Percentiles rank a stretch among this genome's conserved stretches.
phyloP scores from a whole-genome alignment of 2,113 vertebrate species.

The Heliornis fulica region DNA sequence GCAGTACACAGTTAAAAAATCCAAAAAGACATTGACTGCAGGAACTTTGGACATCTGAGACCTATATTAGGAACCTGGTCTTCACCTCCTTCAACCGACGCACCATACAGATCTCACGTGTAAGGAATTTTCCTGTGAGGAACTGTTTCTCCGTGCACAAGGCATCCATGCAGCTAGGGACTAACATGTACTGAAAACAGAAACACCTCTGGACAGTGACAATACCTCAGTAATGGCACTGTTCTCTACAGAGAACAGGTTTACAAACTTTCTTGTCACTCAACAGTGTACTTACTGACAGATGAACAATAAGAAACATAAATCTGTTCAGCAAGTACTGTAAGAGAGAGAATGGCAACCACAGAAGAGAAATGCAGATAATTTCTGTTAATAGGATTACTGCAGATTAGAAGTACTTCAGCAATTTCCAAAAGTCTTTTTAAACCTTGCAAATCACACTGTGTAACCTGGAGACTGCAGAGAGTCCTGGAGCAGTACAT shows the following conservation, averaged over 20 bases:
- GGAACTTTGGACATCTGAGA: background rate
- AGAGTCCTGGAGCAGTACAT: background rate
- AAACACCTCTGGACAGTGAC: background rate
- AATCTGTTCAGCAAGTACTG: background rate
- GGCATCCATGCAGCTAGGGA: background rate
- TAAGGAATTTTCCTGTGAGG: background rate
- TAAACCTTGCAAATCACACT: background rate
- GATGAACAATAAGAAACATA: background rate
- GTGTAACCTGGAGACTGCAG: background rate
- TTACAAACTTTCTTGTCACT: background rate
- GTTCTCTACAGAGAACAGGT: background rate
- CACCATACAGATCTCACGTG: fast-evolving
- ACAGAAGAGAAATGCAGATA: background rate
- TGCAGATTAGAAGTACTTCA: background rate
- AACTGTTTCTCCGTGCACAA: background rate
- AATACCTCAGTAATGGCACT: background rate
- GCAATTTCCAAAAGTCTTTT: background rate
- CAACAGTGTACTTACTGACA: background rate
- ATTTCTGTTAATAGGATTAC: background rate
- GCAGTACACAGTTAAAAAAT: background rate
- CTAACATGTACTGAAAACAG: background rate
- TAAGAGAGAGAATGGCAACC: background rate
- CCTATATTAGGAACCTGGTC: background rate
- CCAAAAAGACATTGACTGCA: background rate
- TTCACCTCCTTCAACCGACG: background rate